These are phyloP conservation scores for Campylorhamphus procurvoides DNA, from an alignment of 2,113 vertebrate genomes.

Conservation along the genomic window DNA sequence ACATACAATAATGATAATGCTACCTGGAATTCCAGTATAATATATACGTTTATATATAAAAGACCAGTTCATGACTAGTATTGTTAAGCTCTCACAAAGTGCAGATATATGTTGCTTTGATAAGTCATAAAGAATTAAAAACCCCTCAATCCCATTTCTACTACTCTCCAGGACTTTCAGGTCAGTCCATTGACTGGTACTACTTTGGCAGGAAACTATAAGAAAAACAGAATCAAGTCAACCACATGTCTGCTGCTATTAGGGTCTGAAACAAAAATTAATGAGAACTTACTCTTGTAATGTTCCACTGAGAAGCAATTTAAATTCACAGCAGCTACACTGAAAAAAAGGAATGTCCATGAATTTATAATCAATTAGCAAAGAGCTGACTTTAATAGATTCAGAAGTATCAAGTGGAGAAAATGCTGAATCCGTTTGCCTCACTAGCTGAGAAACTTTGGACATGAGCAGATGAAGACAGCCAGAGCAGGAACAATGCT, in stretches of 20 bases:
- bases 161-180: neutral
- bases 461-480: neutral
- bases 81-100: neutral
- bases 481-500: neutral
- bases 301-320: neutral
- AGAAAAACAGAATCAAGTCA: neutral
- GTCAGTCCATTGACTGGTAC: neutral
- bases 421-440: constrained; percentile 4
- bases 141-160: neutral
- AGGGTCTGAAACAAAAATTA: neutral
- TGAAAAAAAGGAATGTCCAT: constrained; percentile 10
- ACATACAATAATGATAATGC: neutral
- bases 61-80: neutral
- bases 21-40: neutral
- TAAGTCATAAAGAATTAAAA: neutral
- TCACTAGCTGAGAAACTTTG: neutral
- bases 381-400: constrained; percentile 16
- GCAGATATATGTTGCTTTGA: neutral
- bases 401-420: neutral
- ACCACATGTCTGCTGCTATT: neutral
- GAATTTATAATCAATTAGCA: constrained; percentile 14
- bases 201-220: neutral
- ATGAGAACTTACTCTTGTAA: neutral
- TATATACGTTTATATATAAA: neutral
- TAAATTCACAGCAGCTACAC: neutral